Base-by-base conservation (phyloP, 2,888 invertebrate genomes). In the Eupelmus urozonus region DNA sequence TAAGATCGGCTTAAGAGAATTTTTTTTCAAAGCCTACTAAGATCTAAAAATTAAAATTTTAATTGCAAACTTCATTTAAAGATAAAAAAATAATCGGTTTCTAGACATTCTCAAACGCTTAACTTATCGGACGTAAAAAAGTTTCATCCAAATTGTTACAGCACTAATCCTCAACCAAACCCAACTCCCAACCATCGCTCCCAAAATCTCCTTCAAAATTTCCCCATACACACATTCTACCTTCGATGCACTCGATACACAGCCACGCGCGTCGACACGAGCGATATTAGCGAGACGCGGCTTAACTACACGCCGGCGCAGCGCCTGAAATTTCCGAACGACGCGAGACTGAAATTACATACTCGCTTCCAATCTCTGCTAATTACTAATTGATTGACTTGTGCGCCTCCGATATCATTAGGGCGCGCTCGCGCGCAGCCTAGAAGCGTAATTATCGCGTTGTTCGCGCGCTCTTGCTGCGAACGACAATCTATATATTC, bases 321-420 rank as follows among this genome's bases (percentile, higher is more conserved):
- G 27, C 57, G 53, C 16, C 3, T 27, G 20, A 18, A 11, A 23
- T 45, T 13, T 13, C 16, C 45, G 16, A 13, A 25, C 63, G 11
- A 11, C 23, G 49, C 51, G 40, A 23, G 40, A 23, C 23, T 27
- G 29, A 70, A 65, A 74, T 63, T 57, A 53, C 74, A 57, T 4
- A 34, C 59, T 70, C 42, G 63, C 73, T 40, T 45, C 57, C 73
- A 57, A 63, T 78, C 63, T 45, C 81, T 82, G 80, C 81, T 85
- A 84, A 85, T 85, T 85, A 84, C 76, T 81, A 80, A 83, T 82
- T 83, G 83, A 85, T 83, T 83, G 82, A 81, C 84, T 81, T 74
- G 81, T 70, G 9, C 27, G 29, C 73, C 69, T 57, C 71, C 78
- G 66, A 77, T 67, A 72, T 77, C 60, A 72, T 72, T 77, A 72